Evolutionary conservation across 1,140 invertebrate genomes (phyloP).

Genomic region (Heliothis virescens): DNA sequence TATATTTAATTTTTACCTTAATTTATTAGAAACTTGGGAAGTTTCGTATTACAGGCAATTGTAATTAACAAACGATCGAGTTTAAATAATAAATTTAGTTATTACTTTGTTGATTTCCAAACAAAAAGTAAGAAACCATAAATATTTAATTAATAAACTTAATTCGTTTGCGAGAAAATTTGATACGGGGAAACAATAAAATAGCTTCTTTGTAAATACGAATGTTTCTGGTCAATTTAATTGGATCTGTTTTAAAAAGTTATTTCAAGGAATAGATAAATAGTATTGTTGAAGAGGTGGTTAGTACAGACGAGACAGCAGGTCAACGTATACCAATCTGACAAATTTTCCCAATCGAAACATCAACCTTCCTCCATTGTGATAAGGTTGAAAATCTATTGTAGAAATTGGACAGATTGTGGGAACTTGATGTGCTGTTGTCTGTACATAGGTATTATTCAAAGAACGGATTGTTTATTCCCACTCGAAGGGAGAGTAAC

Average conservation of each 20-base stretch:
- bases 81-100: no score
- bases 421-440: no score
- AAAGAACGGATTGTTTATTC: constrained; percentile 22
- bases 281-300: not conserved
- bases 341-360: no score
- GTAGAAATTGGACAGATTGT: no score
- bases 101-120: not conserved
- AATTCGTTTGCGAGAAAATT: not conserved
- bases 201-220: not conserved
- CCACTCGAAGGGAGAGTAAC: constrained; percentile 20
- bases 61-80: no score
- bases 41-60: no score
- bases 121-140: not conserved
- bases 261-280: not conserved
- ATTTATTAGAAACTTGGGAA: no score
- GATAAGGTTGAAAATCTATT: no score
- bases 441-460: constrained; percentile 13
- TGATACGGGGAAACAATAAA: not conserved
- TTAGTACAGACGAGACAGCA: no score
- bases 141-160: not conserved
- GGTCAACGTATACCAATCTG: no score
- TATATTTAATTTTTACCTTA: no score
- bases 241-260: not conserved
- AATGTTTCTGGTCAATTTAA: constrained; percentile 16
- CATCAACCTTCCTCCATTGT: no score